Percentiles rank a stretch among this genome's conserved stretches.
These are phyloP conservation scores for Lepidurus apus DNA, from an alignment of 1,140 invertebrate genomes.

Conservation along the genomic window DNA sequence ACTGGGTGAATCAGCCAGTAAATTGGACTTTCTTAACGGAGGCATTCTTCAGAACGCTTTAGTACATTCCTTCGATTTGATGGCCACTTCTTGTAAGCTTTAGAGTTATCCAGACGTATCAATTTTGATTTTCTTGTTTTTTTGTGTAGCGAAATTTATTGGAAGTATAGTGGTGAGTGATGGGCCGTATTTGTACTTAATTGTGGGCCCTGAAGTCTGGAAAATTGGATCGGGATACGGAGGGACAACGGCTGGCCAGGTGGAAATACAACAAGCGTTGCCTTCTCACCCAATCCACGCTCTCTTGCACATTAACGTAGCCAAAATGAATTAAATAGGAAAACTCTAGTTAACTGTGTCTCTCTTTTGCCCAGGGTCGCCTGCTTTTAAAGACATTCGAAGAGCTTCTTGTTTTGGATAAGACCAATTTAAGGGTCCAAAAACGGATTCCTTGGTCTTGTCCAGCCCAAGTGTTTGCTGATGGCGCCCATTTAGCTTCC, in stretches of 20 bases:
- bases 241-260: constrained; percentile 77
- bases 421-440: constrained; percentile 33
- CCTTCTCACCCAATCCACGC: constrained; percentile 36
- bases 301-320: constrained; percentile 31
- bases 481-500: constrained; percentile 59
- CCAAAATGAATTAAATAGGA: neutral
- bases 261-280: constrained; percentile 68
- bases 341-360: neutral
- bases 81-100: constrained; percentile 48
- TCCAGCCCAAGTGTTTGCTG: constrained; percentile 71
- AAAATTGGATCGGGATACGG: constrained; percentile 91
- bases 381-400: constrained; percentile 26
- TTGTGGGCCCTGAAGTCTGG: constrained; percentile 67
- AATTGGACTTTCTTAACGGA: constrained; percentile 77
- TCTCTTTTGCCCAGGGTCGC: neutral
- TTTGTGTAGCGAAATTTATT: constrained; percentile 48
- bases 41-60: constrained; percentile 74
- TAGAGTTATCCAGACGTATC: neutral
- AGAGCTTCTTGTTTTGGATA: constrained; percentile 5
- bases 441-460: constrained; percentile 41
- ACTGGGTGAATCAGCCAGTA: constrained; percentile 67
- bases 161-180: constrained; percentile 59
- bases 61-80: constrained; percentile 63
- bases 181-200: constrained; percentile 80
- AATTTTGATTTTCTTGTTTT: constrained; percentile 22